Conservation (phyloP, 2,113 vertebrate genomes). For the Chrysemys picta region DNA sequence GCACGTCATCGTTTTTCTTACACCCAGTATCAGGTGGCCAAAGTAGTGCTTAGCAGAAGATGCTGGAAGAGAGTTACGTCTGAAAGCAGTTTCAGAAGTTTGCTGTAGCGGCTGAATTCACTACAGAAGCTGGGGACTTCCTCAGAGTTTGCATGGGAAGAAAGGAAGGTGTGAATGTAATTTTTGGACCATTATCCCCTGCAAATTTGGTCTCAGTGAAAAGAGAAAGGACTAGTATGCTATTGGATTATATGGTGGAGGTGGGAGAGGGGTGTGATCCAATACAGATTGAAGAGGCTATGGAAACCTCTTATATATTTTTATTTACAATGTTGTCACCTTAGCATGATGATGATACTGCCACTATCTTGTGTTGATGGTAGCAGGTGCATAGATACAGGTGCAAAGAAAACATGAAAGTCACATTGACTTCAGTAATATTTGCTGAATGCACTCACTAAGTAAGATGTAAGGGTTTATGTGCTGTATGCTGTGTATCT, state of each 20-base stretch:
- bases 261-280: neutral
- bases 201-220: neutral
- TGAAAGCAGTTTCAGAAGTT: constrained; percentile 16
- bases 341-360: neutral
- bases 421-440: neutral
- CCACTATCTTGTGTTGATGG: neutral
- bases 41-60: neutral
- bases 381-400: neutral
- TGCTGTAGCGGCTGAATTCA: constrained; percentile 47
- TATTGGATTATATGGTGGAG: fast-evolving
- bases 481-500: neutral
- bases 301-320: neutral
- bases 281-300: neutral
- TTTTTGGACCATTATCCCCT: neutral
- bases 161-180: neutral
- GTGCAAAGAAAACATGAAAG: neutral
- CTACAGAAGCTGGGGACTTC: neutral
- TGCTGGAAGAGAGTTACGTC: neutral
- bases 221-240: neutral
- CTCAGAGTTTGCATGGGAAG: neutral
- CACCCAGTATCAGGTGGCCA: neutral
- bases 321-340: neutral
- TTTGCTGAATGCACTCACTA: neutral
- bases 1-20: neutral
- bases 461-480: neutral